A percentile compares a stretch with the other conserved stretches of the same genome.
Evolutionary conservation across 2,888 invertebrate genomes (phyloP).

Genomic region (Euclidia mi): DNA sequence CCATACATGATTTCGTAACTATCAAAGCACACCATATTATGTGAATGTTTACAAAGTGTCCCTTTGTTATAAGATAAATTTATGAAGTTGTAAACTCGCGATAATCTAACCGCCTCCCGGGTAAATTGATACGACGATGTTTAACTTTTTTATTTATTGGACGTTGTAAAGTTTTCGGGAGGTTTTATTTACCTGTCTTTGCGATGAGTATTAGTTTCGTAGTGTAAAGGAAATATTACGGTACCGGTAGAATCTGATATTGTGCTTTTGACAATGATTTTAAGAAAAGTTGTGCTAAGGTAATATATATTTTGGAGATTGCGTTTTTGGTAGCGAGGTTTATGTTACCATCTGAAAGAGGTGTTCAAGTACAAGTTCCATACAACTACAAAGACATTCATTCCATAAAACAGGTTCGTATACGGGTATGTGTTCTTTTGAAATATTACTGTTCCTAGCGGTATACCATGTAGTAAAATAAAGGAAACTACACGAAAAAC

Average conservation of each 20-base stretch:
- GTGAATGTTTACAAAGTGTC: constrained; percentile 53
- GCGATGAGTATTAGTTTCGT: constrained; percentile 8
- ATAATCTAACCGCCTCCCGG: constrained; percentile 63
- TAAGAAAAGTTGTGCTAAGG: not conserved
- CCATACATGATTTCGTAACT: constrained; percentile 7
- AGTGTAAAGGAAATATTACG: constrained; percentile 2
- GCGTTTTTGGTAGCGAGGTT: no score
- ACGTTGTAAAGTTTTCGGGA: constrained; percentile 47
- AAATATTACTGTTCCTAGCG: no score
- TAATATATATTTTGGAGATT: no score
- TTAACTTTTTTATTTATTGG: constrained; percentile 61
- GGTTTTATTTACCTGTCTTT: constrained; percentile 32
- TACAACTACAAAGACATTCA: no score
- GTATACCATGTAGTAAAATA: no score
- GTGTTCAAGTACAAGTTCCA: no score
- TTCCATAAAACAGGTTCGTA: no score
- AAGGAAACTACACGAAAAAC: no score
- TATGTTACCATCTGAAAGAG: no score
- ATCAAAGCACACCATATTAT: constrained; percentile 24
- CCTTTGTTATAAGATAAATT: constrained; percentile 57
- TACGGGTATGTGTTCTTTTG: no score
- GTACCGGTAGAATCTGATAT: constrained; percentile 8
- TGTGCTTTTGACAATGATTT: not conserved
- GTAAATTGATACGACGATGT: constrained; percentile 65
- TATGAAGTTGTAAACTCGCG: constrained; percentile 62